Conservation (phyloP, 2,888 invertebrate species). For the Dynastes maya region DNA sequence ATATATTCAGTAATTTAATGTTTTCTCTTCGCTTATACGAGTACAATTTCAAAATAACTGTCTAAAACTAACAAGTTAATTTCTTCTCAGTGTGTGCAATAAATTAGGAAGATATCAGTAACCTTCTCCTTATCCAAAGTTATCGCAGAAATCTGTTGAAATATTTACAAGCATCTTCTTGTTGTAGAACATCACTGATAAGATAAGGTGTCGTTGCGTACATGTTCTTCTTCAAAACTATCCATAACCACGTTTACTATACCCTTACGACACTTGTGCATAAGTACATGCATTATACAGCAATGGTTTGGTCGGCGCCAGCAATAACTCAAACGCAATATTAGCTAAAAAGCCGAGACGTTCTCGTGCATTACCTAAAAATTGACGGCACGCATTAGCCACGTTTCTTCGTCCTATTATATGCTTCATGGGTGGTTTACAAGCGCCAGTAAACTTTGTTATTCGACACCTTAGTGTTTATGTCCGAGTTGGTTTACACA, state of each 20-base stretch:
- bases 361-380: neutral
- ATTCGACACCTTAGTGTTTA: constrained; percentile 60
- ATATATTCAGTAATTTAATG: too few relatives aligned
- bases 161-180: constrained; percentile 20
- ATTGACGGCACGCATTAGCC: constrained; percentile 7
- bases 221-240: constrained; percentile 12
- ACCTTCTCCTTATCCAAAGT: neutral
- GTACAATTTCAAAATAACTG: too few relatives aligned
- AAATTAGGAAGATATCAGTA: too few relatives aligned
- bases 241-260: neutral
- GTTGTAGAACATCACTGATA: constrained; percentile 8
- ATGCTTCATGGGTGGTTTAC: constrained; percentile 57
- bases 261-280: neutral
- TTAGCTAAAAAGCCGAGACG: constrained; percentile 29
- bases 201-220: neutral
- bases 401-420: constrained; percentile 37
- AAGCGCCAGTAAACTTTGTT: constrained; percentile 57
- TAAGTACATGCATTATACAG: constrained; percentile 3
- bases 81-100: neutral
- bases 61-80: neutral
- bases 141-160: constrained; percentile 10
- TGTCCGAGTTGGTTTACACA: constrained; percentile 51
- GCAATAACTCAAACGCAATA: constrained; percentile 48
- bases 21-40: too few relatives aligned
- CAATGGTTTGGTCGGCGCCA: constrained; percentile 42